Conservation (phyloP, 2,888 invertebrate species). For the Clitarchus hookeri region DNA sequence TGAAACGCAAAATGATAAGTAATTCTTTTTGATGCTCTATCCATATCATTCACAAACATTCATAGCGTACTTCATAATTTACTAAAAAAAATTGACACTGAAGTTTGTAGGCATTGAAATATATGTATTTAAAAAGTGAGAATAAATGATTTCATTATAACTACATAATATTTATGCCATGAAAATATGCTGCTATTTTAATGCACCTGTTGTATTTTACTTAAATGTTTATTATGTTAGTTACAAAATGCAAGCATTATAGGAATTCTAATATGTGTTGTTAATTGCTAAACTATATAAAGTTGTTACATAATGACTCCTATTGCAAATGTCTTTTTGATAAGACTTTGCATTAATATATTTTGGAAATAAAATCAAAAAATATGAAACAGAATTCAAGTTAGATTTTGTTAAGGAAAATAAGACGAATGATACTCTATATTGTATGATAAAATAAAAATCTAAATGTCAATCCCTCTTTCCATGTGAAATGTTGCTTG, state of each 20-base stretch:
- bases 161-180: not conserved
- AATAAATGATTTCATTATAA: not conserved
- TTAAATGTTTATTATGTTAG: slow-evolving; percentile 14
- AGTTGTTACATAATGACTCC: slow-evolving; percentile 20
- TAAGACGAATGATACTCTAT: slow-evolving; percentile 8
- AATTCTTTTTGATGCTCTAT: too few relatives aligned
- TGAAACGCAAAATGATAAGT: too few relatives aligned
- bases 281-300: slow-evolving; percentile 22
- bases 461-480: slow-evolving; percentile 33
- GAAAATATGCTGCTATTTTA: not conserved
- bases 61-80: not conserved
- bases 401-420: slow-evolving; percentile 28
- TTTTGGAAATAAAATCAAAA: slow-evolving; percentile 37
- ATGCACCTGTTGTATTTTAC: slow-evolving; percentile 11
- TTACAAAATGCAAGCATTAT: slow-evolving; percentile 14
- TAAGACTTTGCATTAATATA: slow-evolving; percentile 35
- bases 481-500: slow-evolving; percentile 42
- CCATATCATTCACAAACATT: not conserved
- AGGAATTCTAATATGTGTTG: slow-evolving; percentile 26
- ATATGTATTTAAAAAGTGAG: not conserved
- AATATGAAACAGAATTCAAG: slow-evolving; percentile 32
- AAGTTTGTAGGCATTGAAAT: not conserved
- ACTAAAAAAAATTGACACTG: not conserved
- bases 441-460: slow-evolving; percentile 30
- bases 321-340: slow-evolving; percentile 32